Conservation (phyloP, 2,113 vertebrate species). For the Caretta caretta region DNA sequence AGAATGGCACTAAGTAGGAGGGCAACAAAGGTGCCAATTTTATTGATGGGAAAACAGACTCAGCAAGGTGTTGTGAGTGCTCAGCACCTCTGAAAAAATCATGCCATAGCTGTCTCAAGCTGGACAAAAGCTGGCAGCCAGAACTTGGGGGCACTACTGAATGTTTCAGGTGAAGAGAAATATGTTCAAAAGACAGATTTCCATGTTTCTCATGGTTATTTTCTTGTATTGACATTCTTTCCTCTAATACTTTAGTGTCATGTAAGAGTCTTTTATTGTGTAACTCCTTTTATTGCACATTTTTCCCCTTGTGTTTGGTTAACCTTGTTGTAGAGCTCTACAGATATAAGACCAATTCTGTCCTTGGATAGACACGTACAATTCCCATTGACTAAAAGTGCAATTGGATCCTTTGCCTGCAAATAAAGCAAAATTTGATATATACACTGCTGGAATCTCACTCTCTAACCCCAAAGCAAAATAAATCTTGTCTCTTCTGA, state of each 20-base stretch:
- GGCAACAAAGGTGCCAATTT: neutral
- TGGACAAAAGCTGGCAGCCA: neutral
- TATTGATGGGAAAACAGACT: neutral
- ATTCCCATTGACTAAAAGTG: neutral
- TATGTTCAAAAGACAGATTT: neutral
- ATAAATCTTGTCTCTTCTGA: neutral
- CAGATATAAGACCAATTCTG: neutral
- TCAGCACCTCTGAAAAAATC: neutral
- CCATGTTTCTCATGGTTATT: neutral
- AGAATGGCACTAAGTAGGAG: neutral
- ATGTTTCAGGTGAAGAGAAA: neutral
- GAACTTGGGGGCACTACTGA: neutral
- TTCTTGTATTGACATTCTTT: neutral
- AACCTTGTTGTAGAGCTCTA: neutral
- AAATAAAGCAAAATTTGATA: neutral
- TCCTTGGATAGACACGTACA: neutral
- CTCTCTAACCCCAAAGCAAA: neutral
- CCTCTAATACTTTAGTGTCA: neutral
- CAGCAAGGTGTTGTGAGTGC: neutral
- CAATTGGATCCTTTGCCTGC: neutral
- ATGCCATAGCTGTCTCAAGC: neutral
- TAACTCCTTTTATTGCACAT: neutral
- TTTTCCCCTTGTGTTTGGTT: neutral
- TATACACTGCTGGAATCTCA: neutral
- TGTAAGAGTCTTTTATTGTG: neutral